Evolutionary conservation across 2,113 vertebrate species (phyloP).

Genomic region (Protobothrops mucrosquamatus): DNA sequence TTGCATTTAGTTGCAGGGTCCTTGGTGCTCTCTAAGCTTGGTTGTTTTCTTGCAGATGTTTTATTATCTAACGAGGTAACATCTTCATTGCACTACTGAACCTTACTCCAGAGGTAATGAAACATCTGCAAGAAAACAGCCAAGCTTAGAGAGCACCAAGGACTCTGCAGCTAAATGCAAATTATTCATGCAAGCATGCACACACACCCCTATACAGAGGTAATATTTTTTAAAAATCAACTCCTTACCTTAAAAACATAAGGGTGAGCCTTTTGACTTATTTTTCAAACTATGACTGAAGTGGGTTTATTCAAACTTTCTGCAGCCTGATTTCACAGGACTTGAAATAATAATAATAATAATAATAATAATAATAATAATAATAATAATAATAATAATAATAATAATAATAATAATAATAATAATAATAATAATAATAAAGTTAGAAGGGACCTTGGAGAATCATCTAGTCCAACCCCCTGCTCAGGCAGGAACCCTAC

Average conservation of each 20-base stretch:
- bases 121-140: neutral
- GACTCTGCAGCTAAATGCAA: neutral
- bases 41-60: neutral
- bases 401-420: too few relatives aligned
- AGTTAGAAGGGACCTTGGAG: too few relatives aligned
- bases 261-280: neutral
- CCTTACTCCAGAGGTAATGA: neutral
- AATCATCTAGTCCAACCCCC: too few relatives aligned
- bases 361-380: too few relatives aligned
- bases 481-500: too few relatives aligned
- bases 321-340: neutral
- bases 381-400: too few relatives aligned
- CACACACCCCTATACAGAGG: slow-evolving; percentile 25
- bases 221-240: neutral
- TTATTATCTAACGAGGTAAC: neutral
- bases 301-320: neutral
- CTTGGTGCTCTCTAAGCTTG: neutral
- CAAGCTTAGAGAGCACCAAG: neutral
- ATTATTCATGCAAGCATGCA: slow-evolving; percentile 5
- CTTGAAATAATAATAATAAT: neutral
- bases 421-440: too few relatives aligned
- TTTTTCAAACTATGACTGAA: neutral
- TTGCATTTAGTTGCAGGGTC: neutral
- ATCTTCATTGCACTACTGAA: neutral
- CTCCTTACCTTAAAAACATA: neutral